Conservation (phyloP, 2,888 invertebrate species). For the Orthosia gracilis region DNA sequence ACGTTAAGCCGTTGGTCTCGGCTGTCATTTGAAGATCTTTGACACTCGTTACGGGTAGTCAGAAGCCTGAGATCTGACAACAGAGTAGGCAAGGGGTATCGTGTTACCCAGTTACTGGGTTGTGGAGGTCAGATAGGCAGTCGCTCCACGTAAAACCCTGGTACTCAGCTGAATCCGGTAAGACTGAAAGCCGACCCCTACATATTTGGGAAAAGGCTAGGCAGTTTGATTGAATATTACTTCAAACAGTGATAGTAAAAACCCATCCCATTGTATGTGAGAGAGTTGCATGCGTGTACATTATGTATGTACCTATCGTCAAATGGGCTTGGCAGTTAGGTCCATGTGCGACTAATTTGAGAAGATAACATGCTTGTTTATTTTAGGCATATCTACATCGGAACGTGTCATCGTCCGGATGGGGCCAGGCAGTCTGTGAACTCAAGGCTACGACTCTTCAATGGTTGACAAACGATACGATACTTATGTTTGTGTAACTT, state of each 20-base stretch:
- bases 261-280: slow-evolving; percentile 56
- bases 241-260: slow-evolving; percentile 57
- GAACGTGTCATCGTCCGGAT: slow-evolving; percentile 70
- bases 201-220: no score
- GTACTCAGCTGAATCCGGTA: no score
- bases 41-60: no score
- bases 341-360: slow-evolving; percentile 52
- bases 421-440: slow-evolving; percentile 81
- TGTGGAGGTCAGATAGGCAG: no score
- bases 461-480: slow-evolving; percentile 57
- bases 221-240: slow-evolving; percentile 18
- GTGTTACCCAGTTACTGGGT: no score
- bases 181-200: no score
- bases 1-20: no score
- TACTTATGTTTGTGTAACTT: slow-evolving; percentile 22
- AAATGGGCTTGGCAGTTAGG: slow-evolving; percentile 46
- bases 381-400: slow-evolving; percentile 70
- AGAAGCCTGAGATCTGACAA: no score
- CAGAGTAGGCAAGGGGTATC: no score
- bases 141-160: no score
- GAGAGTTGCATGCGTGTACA: slow-evolving; percentile 39
- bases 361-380: slow-evolving; percentile 68
- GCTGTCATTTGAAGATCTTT: no score
- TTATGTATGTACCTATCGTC: slow-evolving; percentile 25
- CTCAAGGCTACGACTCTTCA: slow-evolving; percentile 73